These are phyloP conservation scores for Echinometra lucunter DNA, from an alignment of 53 echinoderm and acorn worm species.

Conservation along the genomic window DNA sequence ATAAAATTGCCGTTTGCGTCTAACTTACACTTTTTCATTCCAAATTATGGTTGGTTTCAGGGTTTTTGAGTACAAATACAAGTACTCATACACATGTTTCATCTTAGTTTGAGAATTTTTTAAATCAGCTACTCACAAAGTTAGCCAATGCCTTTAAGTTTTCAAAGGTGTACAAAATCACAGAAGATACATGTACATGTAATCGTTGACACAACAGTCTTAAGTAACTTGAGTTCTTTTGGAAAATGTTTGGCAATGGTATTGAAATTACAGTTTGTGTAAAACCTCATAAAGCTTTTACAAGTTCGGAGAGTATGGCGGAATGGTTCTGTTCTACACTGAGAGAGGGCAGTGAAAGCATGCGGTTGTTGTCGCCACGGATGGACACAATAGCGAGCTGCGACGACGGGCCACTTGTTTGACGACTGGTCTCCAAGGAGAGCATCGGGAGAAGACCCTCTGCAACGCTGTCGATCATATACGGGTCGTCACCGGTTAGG, in stretches of 20 bases:
- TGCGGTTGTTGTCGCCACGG: conserved; percentile 89
- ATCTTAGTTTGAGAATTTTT: too few relatives aligned
- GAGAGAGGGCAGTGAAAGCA: conserved; percentile 87
- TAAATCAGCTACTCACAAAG: too few relatives aligned
- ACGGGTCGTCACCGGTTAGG: conserved; percentile 89
- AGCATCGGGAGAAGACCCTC: conserved; percentile 92
- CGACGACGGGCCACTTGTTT: conserved; percentile 79
- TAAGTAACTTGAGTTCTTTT: not conserved
- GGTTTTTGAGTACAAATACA: too few relatives aligned
- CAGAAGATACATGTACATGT: not conserved
- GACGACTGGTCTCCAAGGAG: conserved; percentile 85
- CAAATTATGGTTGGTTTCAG: too few relatives aligned
- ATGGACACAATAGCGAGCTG: conserved; percentile 92
- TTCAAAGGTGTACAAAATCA: too few relatives aligned
- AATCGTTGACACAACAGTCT: not conserved
- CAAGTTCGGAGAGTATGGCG: conserved; percentile 92
- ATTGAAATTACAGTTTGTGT: not conserved
- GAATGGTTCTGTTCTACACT: conserved; percentile 97
- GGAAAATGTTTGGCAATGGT: conserved; percentile 36
- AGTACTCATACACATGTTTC: too few relatives aligned
- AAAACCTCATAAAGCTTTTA: conserved; percentile 90
- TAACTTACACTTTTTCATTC: too few relatives aligned
- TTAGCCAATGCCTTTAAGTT: too few relatives aligned
- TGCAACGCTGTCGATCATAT: conserved; percentile 92
- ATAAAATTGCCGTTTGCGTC: too few relatives aligned